Base-by-base conservation (phyloP, 2,797 vertebrate species). In the Lacerta viridis region DNA sequence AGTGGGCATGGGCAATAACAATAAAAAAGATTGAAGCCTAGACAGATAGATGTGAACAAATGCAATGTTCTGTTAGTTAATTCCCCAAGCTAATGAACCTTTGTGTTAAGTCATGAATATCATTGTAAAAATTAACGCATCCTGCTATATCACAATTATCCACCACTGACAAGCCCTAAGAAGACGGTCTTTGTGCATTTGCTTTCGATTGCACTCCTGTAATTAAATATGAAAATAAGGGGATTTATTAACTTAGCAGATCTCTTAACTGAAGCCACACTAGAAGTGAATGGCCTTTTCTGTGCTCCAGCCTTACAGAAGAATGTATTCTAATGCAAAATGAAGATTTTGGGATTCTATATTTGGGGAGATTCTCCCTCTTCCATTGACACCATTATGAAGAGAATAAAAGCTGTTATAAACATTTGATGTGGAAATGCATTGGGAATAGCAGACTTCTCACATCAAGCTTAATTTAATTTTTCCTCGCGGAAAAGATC, bases 391-490 rank as follows among this genome's bases (percentile, higher is more conserved):
- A 59, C 86, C 59, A 77, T 90, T 88, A 80, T 41, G 79, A 41
- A 90, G 81, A 87, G 75, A 85, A 79, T 46, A 86, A 90, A 84
- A 93, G 36, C 64, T 80, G 79, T 87, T 91, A 84, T 25, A 3
- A 93, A 66, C 27, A 43, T 41, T 82, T n/a, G 25, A 91, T 39
- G 89, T 91, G 86, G 83, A 89, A 94, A 94, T 80, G 33, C 88
- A 91, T 85, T 83, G 92, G 79, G 88, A 92, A 92, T 59, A 90
- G 92, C 90, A 90, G 91, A 75, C 93, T 93, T 93, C 88, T 92
- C 93, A 90, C 87, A 77, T 89, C 86, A 36, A 77, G 85, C 92
- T 95, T 93, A 89, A 94, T 96, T 95, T 95, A 94, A 95, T 96
- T 96, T 95, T 94, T 96, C 87, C 78, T 69, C 82, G 11, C 76